Conservation (phyloP, 2,113 vertebrate genomes). For the Centropristis striata region DNA sequence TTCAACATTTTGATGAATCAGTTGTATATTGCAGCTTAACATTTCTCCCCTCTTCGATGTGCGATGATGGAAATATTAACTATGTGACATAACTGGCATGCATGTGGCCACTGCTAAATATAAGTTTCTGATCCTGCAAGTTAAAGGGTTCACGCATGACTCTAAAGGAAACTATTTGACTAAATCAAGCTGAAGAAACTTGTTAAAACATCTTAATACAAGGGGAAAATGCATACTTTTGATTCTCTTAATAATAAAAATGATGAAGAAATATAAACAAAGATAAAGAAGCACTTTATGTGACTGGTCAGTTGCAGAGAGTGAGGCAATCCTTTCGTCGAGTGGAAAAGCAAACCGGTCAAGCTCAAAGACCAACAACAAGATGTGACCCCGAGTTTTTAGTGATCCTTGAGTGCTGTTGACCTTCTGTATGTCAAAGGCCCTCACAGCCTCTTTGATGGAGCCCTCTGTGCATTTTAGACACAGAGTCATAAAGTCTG, state of each 20-base stretch:
- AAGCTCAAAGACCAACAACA: neutral
- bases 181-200: neutral
- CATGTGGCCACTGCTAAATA: conserved; percentile 68
- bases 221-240: neutral
- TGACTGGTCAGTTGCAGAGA: neutral
- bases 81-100: conserved; percentile 75
- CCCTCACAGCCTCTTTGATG: conserved; percentile 41
- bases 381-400: neutral
- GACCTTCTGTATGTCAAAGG: conserved; percentile 17
- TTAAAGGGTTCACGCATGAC: conserved; percentile 41
- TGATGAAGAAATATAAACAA: neutral
- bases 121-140: conserved; percentile 36
- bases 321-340: neutral
- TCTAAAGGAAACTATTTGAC: neutral
- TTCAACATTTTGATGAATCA: neutral
- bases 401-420: neutral
- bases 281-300: neutral
- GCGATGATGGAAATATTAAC: conserved; percentile 75
- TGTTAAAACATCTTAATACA: too few species aligned
- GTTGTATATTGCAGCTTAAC: conserved; percentile 57
- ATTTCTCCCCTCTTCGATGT: conserved; percentile 64
- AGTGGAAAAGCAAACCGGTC: conserved; percentile 19
- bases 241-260: neutral
- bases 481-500: conserved; percentile 41
- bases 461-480: conserved; percentile 46